A percentile compares a stretch with the other conserved stretches of the same genome.
Evolutionary conservation across 2,797 vertebrate genomes (phyloP).

Genomic region (Anguilla anguilla): DNA sequence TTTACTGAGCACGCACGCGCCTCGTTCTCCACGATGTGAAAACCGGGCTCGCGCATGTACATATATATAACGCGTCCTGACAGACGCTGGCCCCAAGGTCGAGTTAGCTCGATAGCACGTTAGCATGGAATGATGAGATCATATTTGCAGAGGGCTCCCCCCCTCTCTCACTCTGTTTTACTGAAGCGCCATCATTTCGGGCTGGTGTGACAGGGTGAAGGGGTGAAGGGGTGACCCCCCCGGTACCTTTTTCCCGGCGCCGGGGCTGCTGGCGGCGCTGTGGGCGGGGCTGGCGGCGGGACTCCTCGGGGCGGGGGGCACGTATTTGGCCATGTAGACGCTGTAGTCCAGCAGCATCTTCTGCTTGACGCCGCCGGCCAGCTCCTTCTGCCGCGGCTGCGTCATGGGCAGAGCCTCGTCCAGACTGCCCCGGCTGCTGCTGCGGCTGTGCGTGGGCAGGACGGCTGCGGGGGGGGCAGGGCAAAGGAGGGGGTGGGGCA

Average conservation of each 20-base stretch:
- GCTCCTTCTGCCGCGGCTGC: slow-evolving; percentile 79
- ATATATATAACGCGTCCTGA: too few relatives aligned
- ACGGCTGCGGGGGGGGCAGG: slow-evolving; percentile 60
- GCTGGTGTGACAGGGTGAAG: neutral
- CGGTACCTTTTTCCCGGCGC: slow-evolving; percentile 85
- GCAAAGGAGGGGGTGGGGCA: slow-evolving; percentile 25
- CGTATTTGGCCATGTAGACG: slow-evolving; percentile 86
- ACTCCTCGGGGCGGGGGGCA: slow-evolving; percentile 72
- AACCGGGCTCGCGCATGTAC: too few relatives aligned
- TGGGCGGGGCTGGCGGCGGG: slow-evolving; percentile 72
- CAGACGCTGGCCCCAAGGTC: neutral
- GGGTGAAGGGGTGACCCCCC: neutral
- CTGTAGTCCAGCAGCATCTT: slow-evolving; percentile 85
- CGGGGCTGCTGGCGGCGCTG: slow-evolving; percentile 86
- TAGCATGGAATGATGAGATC: neutral
- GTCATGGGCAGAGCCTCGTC: slow-evolving; percentile 77
- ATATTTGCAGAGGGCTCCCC: neutral
- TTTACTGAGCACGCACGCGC: neutral
- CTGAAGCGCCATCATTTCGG: neutral
- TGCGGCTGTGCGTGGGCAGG: slow-evolving; percentile 80
- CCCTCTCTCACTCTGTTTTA: neutral
- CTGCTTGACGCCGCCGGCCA: slow-evolving; percentile 61
- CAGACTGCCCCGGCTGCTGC: slow-evolving; percentile 85
- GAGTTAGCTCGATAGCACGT: neutral
- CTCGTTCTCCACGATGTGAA: neutral